Conservation (phyloP, 1,140 invertebrate genomes). For the Chironomus tepperi region DNA sequence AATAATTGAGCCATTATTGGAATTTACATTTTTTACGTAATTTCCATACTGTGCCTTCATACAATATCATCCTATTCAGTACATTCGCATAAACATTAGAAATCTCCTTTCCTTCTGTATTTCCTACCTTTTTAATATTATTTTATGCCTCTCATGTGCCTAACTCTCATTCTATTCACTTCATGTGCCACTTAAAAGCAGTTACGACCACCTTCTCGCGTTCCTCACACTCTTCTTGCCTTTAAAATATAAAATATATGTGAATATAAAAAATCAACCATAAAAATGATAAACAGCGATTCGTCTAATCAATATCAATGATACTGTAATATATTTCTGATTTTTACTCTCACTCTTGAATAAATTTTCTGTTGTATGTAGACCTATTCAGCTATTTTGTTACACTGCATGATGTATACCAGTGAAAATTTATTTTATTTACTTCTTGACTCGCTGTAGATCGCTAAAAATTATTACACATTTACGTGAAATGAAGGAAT, state of each 20-base stretch:
- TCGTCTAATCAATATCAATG: slow-evolving; percentile 22
- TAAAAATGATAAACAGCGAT: slow-evolving; percentile 23
- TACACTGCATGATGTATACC: background rate
- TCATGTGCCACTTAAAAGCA: too few species aligned
- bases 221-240: too few species aligned
- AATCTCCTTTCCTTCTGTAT: too few species aligned
- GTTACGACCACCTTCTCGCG: too few species aligned
- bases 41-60: background rate
- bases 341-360: background rate
- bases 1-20: slow-evolving; percentile 14
- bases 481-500: background rate
- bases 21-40: background rate
- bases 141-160: too few species aligned
- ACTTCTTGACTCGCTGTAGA: background rate
- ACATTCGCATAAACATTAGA: too few species aligned
- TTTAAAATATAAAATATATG: too few species aligned
- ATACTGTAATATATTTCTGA: slow-evolving; percentile 21
- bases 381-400: too few species aligned
- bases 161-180: too few species aligned
- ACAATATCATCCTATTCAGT: too few species aligned
- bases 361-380: too few species aligned
- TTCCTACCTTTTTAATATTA: too few species aligned
- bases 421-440: slow-evolving; percentile 4
- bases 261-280: background rate
- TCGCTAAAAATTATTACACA: slow-evolving; percentile 2